Evolutionary conservation across 2,797 vertebrate species (phyloP).

Genomic region (Enteromius treurensis): DNA sequence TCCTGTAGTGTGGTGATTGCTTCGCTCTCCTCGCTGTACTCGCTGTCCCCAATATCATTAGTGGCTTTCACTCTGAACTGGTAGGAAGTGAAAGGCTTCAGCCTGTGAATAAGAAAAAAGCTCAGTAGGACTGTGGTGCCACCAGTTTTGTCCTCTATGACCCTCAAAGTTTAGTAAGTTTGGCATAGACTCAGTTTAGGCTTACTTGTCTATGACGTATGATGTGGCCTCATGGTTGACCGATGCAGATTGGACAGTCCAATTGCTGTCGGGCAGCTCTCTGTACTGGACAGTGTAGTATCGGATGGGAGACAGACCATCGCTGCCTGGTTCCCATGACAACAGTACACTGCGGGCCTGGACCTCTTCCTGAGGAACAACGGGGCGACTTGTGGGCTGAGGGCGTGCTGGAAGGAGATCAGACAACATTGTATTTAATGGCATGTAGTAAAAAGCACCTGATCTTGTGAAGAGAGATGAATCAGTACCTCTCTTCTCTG

Average conservation of each 20-base stretch:
- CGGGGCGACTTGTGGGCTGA: conserved; percentile 90
- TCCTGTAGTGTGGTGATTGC: conserved; percentile 87
- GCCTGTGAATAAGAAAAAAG: conserved; percentile 65
- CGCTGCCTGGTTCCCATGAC: conserved; percentile 88
- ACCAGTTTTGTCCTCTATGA: background rate
- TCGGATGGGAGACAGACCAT: conserved; percentile 85
- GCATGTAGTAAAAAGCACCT: background rate
- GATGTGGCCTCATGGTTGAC: conserved; percentile 78
- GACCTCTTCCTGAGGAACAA: conserved; percentile 91
- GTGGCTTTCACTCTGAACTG: conserved; percentile 88
- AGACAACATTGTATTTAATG: background rate
- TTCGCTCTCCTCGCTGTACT: conserved; percentile 86
- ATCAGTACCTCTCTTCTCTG: conserved; percentile 90
- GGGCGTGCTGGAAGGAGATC: conserved; percentile 81
- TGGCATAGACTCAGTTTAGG: background rate
- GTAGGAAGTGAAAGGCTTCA: conserved; percentile 84
- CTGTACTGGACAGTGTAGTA: conserved; percentile 86
- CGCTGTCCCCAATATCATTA: conserved; percentile 88
- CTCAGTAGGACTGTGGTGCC: background rate
- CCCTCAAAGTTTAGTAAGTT: conserved; percentile 19
- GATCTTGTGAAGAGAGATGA: background rate
- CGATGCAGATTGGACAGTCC: conserved; percentile 78
- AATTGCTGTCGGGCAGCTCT: conserved; percentile 79
- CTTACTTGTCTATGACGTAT: conserved; percentile 82
- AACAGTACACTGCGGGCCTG: conserved; percentile 88